A percentile compares a stretch with the other conserved stretches of the same genome.
Evolutionary conservation across 2,797 vertebrate species (phyloP).

Genomic region (Florisuga fusca): DNA sequence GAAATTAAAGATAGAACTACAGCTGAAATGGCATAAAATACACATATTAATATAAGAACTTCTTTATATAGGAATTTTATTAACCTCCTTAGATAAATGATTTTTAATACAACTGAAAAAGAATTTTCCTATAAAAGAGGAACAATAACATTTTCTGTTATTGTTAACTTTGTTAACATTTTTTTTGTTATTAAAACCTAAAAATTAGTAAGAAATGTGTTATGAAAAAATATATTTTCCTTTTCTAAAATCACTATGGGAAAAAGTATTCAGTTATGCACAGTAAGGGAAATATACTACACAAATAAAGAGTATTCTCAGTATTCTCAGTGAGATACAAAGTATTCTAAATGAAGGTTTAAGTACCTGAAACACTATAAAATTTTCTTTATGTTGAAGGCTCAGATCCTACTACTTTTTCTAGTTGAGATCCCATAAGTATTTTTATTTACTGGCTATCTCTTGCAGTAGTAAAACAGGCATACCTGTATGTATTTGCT

Average conservation of each 20-base stretch:
- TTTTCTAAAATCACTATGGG: background rate
- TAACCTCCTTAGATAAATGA: constrained; percentile 43
- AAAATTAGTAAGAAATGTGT: background rate
- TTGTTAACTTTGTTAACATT: too few species aligned
- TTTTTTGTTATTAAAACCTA: background rate
- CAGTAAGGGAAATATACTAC: background rate
- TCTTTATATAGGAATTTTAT: constrained; percentile 54
- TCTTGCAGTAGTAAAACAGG: background rate
- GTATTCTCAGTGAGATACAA: background rate
- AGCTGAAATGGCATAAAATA: constrained; percentile 57
- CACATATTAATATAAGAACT: constrained; percentile 52
- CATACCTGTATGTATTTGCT: background rate
- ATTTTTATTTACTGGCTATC: background rate
- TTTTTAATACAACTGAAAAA: constrained; percentile 31
- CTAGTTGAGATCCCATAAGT: background rate
- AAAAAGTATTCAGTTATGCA: background rate
- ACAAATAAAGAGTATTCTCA: background rate
- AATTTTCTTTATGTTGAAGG: background rate
- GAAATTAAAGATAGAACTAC: constrained; percentile 67
- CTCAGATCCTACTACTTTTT: background rate
- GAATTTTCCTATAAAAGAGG: background rate
- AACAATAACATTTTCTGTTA: background rate
- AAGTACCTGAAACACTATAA: background rate
- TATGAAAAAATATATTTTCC: background rate
- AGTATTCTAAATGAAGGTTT: background rate